Conservation (phyloP, 2,888 invertebrate genomes). For the Boloria selene region DNA sequence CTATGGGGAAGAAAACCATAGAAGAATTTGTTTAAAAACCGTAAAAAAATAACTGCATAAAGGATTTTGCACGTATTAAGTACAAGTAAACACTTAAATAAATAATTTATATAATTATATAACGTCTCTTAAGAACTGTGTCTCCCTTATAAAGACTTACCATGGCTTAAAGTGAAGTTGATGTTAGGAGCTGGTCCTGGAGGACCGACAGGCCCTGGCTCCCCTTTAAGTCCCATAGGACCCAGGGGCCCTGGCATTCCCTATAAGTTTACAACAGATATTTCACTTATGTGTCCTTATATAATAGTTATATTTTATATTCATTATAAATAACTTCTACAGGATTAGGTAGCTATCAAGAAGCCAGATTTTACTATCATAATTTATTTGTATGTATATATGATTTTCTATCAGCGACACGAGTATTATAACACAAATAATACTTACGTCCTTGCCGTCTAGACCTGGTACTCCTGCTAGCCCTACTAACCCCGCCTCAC, state of each 20-base stretch:
- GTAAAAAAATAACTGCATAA: no score
- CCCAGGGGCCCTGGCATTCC: constrained; percentile 76
- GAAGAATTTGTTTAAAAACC: no score
- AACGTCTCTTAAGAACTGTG: no score
- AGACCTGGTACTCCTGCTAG: constrained; percentile 56
- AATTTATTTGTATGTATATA: no score
- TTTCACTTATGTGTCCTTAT: not conserved
- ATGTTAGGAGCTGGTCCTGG: constrained; percentile 59
- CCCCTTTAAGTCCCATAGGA: constrained; percentile 68
- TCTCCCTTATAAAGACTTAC: constrained; percentile 42
- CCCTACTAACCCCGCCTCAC: constrained; percentile 59
- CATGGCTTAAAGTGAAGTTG: constrained; percentile 61
- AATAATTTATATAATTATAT: no score
- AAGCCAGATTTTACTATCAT: no score
- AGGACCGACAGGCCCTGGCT: constrained; percentile 56
- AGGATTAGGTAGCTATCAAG: no score
- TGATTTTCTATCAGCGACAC: no score
- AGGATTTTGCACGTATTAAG: no score
- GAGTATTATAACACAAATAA: not conserved
- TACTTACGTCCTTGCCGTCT: constrained; percentile 64
- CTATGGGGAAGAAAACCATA: no score
- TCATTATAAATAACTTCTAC: not conserved
- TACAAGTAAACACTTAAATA: no score
- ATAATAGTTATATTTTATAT: not conserved
- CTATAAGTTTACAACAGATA: constrained; percentile 35